phyloP scores from a whole-genome alignment of 2,888 invertebrate genomes.

The Mythimna loreyi region DNA sequence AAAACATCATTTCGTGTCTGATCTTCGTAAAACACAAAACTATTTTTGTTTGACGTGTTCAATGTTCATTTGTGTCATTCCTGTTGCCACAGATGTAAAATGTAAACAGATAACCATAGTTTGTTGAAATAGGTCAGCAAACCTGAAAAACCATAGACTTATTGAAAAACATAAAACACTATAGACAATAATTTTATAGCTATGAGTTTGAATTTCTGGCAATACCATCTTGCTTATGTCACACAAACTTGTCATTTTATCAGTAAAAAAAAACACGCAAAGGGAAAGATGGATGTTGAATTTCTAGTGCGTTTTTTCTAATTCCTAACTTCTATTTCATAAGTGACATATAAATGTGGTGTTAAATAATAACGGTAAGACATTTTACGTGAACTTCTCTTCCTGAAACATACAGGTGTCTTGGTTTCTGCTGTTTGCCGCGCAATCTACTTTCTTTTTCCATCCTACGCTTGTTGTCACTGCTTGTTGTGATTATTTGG shows the following conservation, averaged over 20 bases:
- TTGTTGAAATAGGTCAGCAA: constrained; percentile 25
- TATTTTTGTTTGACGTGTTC: constrained; percentile 90
- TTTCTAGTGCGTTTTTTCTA: constrained; percentile 43
- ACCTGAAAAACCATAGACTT: neutral
- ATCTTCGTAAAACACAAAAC: constrained; percentile 82
- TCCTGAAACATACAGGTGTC: constrained; percentile 9
- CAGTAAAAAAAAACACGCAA: constrained; percentile 33
- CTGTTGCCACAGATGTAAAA: constrained; percentile 53
- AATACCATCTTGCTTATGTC: constrained; percentile 34
- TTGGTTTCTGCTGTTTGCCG: constrained; percentile 71
- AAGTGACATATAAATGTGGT: constrained; percentile 46
- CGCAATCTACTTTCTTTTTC: constrained; percentile 77
- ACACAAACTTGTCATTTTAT: constrained; percentile 28
- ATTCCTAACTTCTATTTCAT: constrained; percentile 34
- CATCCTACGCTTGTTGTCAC: constrained; percentile 59
- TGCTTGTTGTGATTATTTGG: constrained; percentile 49
- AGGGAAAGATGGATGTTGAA: constrained; percentile 70
- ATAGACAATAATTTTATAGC: neutral
- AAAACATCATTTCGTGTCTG: constrained; percentile 84
- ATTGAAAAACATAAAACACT: too few relatives aligned
- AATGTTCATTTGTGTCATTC: constrained; percentile 88
- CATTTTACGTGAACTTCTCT: constrained; percentile 7
- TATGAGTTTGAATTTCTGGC: constrained; percentile 15
- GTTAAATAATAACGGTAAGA: constrained; percentile 46
- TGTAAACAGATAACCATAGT: constrained; percentile 51